Percentiles rank a stretch among this genome's conserved stretches.
These are phyloP conservation scores for Trichogramma pretiosum DNA, from an alignment of 1,140 invertebrate species.

Conservation along the genomic window DNA sequence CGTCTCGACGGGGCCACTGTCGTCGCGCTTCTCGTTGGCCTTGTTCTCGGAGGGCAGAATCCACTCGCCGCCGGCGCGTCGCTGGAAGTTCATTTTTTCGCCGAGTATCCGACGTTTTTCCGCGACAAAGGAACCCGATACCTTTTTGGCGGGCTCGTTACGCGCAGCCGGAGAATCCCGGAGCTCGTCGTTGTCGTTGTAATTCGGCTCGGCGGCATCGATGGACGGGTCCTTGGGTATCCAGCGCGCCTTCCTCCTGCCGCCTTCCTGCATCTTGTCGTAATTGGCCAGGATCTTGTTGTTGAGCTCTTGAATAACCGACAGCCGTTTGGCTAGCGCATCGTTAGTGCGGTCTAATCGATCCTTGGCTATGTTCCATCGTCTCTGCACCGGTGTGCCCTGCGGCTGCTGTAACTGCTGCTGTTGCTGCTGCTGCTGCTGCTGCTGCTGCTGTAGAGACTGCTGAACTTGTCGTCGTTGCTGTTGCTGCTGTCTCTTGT, in stretches of 20 bases:
- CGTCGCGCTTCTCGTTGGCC: background rate
- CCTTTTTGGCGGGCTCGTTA: conserved; percentile 8
- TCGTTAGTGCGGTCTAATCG: conserved; percentile 36
- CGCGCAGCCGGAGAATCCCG: too few relatives aligned
- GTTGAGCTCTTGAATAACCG: conserved; percentile 40
- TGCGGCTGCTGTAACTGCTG: background rate
- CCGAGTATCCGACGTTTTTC: background rate
- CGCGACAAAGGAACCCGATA: background rate
- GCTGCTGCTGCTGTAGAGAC: background rate
- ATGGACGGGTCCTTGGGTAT: conserved; percentile 28
- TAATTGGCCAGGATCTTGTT: conserved; percentile 39
- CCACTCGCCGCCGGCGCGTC: conserved; percentile 11
- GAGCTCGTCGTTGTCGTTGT: too few relatives aligned
- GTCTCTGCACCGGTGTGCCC: conserved; percentile 22
- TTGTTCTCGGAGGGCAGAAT: background rate
- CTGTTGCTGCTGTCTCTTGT: background rate
- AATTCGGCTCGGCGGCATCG: conserved; percentile 12
- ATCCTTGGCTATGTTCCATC: conserved; percentile 28
- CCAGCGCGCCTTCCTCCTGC: background rate
- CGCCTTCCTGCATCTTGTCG: conserved; percentile 28
- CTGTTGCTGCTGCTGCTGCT: background rate
- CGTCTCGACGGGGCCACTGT: background rate
- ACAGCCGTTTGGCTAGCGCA: conserved; percentile 37
- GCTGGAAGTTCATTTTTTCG: background rate
- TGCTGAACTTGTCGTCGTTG: too few relatives aligned